Evolutionary conservation across 1,140 invertebrate species (phyloP), one percentile per base, ranked within the genome.

Genomic region (Hycleus phaleratus): DNA sequence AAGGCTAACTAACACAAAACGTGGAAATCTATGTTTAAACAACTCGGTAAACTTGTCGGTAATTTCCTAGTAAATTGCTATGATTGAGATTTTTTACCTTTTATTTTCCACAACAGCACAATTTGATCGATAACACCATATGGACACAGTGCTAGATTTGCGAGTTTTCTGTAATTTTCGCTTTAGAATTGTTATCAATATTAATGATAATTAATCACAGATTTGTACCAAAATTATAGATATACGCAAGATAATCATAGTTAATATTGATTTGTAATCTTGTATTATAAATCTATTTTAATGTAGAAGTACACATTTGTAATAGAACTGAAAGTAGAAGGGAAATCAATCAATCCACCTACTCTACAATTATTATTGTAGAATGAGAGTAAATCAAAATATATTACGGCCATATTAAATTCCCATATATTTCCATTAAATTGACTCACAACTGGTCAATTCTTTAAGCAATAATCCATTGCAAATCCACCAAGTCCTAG

Each of bases 201-300:
- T 18, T 18, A 18, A 18, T 18, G 18, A 18, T 18, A 18, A 18
- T 18, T 18, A 18, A 18, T 18, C 18, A 18, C 18, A 18, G 18
- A 18, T 18, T 18, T 18, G 18, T 18, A 18, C 18, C 18, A 18
- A 18, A 18, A 18, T 18, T 18, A 18, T 18, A 18, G 18, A 18
- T 18, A 18, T 18, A 18, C 18, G 18, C 24, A 53, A 53, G 51
- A 53, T 53, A 53, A 53, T 53, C 44, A 45, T 46, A 45, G 25
- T 53, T 53, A 53, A 53, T 53, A 53, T 53, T 53, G 51, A 53
- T 53, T 53, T 53, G 51, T 53, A 53, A 53, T 53, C 51, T 42
- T 53, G 45, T 32, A 32, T 5, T 53, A 53, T 53, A 53, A 53
- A 53, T 53, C 51, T 53, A 53, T 53, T 52, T 32, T 53, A 53